These are phyloP conservation scores for Dascillus cervinus DNA, from an alignment of 2,888 invertebrate species.

Conservation along the genomic window DNA sequence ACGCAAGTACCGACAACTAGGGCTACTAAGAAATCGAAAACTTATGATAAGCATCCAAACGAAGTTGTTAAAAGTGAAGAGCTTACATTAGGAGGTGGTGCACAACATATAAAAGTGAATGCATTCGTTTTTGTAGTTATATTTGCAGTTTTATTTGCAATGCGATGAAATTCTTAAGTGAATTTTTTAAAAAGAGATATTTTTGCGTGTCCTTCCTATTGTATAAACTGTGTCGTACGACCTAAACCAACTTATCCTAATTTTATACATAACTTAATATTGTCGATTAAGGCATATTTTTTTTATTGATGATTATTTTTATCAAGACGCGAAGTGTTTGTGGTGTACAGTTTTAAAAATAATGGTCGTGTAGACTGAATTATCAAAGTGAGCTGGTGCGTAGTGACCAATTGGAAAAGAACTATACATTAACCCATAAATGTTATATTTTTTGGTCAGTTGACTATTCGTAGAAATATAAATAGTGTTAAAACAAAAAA, in stretches of 20 bases:
- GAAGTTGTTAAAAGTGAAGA: slow-evolving; percentile 92
- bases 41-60: slow-evolving; percentile 76
- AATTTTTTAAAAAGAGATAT: slow-evolving; percentile 10
- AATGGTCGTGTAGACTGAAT: slow-evolving; percentile 28
- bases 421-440: slow-evolving; percentile 38
- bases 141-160: slow-evolving; percentile 27
- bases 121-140: slow-evolving; percentile 28
- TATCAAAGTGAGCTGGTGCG: slow-evolving; percentile 23
- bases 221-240: slow-evolving; percentile 15
- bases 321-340: slow-evolving; percentile 27
- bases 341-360: slow-evolving; percentile 37
- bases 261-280: slow-evolving; percentile 29
- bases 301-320: slow-evolving; percentile 26
- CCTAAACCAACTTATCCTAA: slow-evolving; percentile 26
- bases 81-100: slow-evolving; percentile 61
- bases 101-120: slow-evolving; percentile 14
- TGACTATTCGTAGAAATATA: slow-evolving; percentile 38
- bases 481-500: slow-evolving; percentile 39
- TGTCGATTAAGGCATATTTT: slow-evolving; percentile 30
- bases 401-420: slow-evolving; percentile 34
- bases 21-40: slow-evolving; percentile 51
- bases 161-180: slow-evolving; percentile 32
- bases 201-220: slow-evolving; percentile 13
- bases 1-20: slow-evolving; percentile 37
- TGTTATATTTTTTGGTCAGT: slow-evolving; percentile 42